Conservation (phyloP, 2,113 vertebrate genomes). For the Ailurus styani region DNA sequence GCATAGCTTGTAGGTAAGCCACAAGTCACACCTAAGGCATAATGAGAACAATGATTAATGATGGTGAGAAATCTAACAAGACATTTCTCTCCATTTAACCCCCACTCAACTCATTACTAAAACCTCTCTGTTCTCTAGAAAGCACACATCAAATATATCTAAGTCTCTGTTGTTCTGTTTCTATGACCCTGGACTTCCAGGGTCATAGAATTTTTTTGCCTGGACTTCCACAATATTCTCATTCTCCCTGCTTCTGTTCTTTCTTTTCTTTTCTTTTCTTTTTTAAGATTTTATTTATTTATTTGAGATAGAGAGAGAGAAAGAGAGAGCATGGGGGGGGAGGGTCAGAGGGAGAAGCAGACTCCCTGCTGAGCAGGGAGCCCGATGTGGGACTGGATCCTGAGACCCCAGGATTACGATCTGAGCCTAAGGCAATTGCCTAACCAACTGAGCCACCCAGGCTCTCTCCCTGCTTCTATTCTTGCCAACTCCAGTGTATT, state of each 20-base stretch:
- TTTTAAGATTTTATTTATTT: no score
- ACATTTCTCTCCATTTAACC: not conserved
- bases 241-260: not conserved
- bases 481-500: not conserved
- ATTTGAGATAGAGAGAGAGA: no score
- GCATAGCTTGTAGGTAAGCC: not conserved
- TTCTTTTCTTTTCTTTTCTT: no score
- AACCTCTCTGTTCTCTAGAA: not conserved
- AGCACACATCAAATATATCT: not conserved
- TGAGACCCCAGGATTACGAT: no score
- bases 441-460: no score
- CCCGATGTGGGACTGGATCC: no score
- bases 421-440: no score
- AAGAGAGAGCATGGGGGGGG: no score
- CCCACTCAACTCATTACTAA: not conserved
- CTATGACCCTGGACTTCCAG: not conserved
- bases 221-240: not conserved
- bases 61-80: not conserved
- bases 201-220: not conserved
- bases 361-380: no score
- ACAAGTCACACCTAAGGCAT: not conserved
- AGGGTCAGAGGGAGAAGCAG: no score
- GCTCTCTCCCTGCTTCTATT: not conserved
- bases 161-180: not conserved
- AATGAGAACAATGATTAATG: not conserved